Evolutionary conservation across 1,140 invertebrate species (phyloP).

Genomic region (Tetramorium parvispinum): DNA sequence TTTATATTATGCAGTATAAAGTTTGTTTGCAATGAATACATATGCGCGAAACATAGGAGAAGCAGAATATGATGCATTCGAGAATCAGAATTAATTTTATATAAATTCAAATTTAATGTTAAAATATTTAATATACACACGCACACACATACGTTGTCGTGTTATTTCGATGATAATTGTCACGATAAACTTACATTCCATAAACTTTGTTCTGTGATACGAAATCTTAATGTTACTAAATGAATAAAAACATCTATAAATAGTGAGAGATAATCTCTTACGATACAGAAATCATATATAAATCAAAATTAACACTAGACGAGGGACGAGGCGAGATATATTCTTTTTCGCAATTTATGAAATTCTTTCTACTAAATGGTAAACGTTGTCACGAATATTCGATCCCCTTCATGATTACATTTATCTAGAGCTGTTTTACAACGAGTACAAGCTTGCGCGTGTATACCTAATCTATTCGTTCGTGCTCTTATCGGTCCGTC

Average conservation of each 20-base stretch:
- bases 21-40: not conserved
- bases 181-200: not conserved
- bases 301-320: not conserved
- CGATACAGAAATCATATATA: not conserved
- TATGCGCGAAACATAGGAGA: not conserved
- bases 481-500: conserved; percentile 27
- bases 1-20: not conserved
- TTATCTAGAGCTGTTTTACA: conserved; percentile 47
- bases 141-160: too few species aligned
- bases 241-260: not conserved
- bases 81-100: not conserved
- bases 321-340: not conserved
- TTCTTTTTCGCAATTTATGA: not conserved
- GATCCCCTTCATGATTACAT: conserved; percentile 49
- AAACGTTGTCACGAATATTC: conserved; percentile 16
- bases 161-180: not conserved
- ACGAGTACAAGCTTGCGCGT: conserved; percentile 3
- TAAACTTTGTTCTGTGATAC: not conserved
- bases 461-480: conserved; percentile 48
- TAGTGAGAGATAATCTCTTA: not conserved
- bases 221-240: not conserved
- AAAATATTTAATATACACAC: not conserved
- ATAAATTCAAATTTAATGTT: not conserved
- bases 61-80: not conserved
- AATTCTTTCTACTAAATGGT: not conserved